Base-by-base conservation (phyloP, 2,797 vertebrate genomes). In the Heteromormyrus szaboi region DNA sequence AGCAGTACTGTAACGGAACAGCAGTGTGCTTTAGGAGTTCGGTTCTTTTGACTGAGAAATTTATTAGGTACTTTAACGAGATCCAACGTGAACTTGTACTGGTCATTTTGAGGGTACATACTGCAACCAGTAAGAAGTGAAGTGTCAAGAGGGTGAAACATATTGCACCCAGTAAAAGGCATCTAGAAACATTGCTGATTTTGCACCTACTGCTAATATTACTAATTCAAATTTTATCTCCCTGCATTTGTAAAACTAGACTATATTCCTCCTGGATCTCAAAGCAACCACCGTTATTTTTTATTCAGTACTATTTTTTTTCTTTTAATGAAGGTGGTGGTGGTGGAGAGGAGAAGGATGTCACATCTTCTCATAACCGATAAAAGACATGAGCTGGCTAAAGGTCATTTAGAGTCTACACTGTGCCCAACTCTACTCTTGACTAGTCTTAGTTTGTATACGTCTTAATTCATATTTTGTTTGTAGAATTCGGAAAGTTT, bases 161-260 rank as follows among this genome's bases (percentile, higher is more conserved):
- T 72, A 37, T 86, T 85, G 29, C 5, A 85, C 54, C 85, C 87
- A 44, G 65, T 92, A 84, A 90, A 90, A 88, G 87, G 87, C 89
- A 72, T 72, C 14, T 37, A 72, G 68, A 72, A 72, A 72, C 68
- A 72, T 17, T 37, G 65, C 29, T 17, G 65, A 72, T 72, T 72
- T 72, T 41, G 68, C 68, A 72, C 12, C 68, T 72, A 72, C 68
- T 72, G 68, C 68, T 37, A 72, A 37, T 37, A 72, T 72, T 17
- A 72, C 65, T 37, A 37, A 72, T 72, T 68, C 12, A 33, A 33
- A 68, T 33, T 14, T 68, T 41, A 44, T 79, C 37, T 44, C 17
- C 29, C 22, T 37, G 17, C 29, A 72, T 72, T 79, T 46, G 37
- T 79, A 44, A 41, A 79, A 46, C 37, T 9, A 44, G 76, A 46